Conservation (phyloP, 2,797 vertebrate genomes). For the Hippocampus kuda region DNA sequence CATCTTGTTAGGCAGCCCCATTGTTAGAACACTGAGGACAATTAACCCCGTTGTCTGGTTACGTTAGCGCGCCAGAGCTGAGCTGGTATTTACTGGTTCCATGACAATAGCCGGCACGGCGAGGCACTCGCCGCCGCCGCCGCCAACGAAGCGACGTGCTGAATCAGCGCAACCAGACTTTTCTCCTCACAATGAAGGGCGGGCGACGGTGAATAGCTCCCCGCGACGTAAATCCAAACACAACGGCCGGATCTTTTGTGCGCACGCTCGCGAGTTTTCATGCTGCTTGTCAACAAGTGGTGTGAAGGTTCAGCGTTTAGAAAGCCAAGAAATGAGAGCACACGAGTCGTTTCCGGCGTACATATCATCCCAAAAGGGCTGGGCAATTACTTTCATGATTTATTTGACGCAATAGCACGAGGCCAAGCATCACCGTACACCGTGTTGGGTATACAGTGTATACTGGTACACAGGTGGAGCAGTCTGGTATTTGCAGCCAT, state of each 20-base stretch:
- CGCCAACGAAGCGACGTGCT: slow-evolving; percentile 10
- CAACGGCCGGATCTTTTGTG: background rate
- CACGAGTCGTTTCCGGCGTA: background rate
- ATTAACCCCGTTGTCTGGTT: slow-evolving; percentile 2
- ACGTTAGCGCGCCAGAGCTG: slow-evolving; percentile 33
- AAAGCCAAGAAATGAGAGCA: background rate
- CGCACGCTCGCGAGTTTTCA: background rate
- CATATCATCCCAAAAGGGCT: background rate
- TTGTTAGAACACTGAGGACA: background rate
- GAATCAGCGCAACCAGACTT: slow-evolving; percentile 39
- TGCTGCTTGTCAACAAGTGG: background rate
- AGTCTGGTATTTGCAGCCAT: background rate
- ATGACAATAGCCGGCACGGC: slow-evolving; percentile 20
- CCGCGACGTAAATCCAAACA: slow-evolving; percentile 15
- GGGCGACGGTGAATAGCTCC: slow-evolving; percentile 11
- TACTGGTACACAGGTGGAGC: background rate
- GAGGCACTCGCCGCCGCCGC: slow-evolving; percentile 14
- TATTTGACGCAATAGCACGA: too few relatives aligned
- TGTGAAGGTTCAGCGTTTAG: background rate
- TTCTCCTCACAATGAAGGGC: slow-evolving; percentile 18
- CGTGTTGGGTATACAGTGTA: background rate
- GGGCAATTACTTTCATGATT: background rate
- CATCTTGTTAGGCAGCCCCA: background rate
- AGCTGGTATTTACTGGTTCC: slow-evolving; percentile 46
- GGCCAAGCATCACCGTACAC: background rate